Conservation (phyloP, 2,113 vertebrate species). For the Sinocyclocheilus anophthalmus region DNA sequence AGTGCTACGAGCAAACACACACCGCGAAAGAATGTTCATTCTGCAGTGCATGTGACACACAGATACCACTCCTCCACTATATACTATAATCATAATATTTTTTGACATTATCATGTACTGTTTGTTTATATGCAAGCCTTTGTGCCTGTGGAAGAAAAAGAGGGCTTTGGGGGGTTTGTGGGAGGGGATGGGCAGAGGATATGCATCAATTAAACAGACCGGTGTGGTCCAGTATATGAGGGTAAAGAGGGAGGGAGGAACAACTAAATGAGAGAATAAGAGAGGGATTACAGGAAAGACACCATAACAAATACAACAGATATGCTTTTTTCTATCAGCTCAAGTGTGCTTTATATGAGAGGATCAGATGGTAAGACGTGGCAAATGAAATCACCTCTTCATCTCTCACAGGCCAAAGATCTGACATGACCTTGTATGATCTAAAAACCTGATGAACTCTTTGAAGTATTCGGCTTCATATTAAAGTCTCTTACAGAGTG, state of each 20-base stretch:
- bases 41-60: not conserved
- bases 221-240: constrained; percentile 54
- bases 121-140: constrained; percentile 27
- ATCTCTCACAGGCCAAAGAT: constrained; percentile 12
- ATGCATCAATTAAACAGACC: constrained; percentile 64
- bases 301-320: constrained; percentile 13
- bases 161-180: constrained; percentile 55
- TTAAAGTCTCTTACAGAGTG: constrained; percentile 2
- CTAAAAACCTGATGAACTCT: constrained; percentile 10
- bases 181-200: constrained; percentile 61
- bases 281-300: constrained; percentile 45
- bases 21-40: constrained; percentile 1
- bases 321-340: constrained; percentile 7
- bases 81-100: not conserved
- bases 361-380: constrained; percentile 24
- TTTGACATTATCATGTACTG: not conserved
- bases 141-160: constrained; percentile 44
- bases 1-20: constrained; percentile 13
- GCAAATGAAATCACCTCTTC: constrained; percentile 30
- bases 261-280: constrained; percentile 23
- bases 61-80: not conserved
- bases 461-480: constrained; percentile 19
- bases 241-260: constrained; percentile 11
- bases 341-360: constrained; percentile 33
- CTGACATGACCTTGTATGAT: constrained; percentile 1